A percentile compares a stretch with the other conserved stretches of the same genome.
These are phyloP conservation scores for Tenthredo livida DNA, from an alignment of 2,888 invertebrate species.

Conservation along the genomic window DNA sequence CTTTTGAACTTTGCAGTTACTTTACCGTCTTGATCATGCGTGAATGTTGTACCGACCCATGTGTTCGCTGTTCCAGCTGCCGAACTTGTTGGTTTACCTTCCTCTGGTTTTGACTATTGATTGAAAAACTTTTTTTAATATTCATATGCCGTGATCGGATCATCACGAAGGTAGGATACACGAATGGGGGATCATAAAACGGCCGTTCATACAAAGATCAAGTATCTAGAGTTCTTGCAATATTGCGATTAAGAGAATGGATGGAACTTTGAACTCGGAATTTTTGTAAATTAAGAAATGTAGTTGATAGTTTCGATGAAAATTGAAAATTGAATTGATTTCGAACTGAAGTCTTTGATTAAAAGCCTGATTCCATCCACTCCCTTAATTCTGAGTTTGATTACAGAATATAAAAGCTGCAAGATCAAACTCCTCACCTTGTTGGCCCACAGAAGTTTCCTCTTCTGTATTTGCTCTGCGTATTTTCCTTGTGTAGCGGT, in stretches of 20 bases:
- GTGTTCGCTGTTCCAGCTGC: slow-evolving; percentile 78
- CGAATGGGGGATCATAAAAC: not conserved
- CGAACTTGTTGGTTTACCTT: slow-evolving; percentile 72
- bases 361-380: not conserved
- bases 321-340: not conserved
- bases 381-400: not conserved
- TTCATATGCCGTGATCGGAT: not conserved
- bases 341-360: not conserved
- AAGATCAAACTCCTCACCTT: slow-evolving; percentile 79
- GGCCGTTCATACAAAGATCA: not conserved
- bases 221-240: not conserved
- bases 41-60: slow-evolving; percentile 93
- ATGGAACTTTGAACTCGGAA: not conserved
- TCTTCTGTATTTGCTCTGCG: slow-evolving; percentile 91
- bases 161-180: not conserved
- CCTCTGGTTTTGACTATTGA: slow-evolving; percentile 70
- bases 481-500: slow-evolving; percentile 89
- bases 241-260: not conserved
- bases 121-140: slow-evolving; percentile 20
- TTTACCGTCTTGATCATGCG: slow-evolving; percentile 94
- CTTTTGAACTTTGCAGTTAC: slow-evolving; percentile 97
- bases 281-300: not conserved
- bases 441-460: slow-evolving; percentile 94
- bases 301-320: not conserved
- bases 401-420: not conserved